Conservation (phyloP, 2,113 vertebrate genomes). For the Ia io region DNA sequence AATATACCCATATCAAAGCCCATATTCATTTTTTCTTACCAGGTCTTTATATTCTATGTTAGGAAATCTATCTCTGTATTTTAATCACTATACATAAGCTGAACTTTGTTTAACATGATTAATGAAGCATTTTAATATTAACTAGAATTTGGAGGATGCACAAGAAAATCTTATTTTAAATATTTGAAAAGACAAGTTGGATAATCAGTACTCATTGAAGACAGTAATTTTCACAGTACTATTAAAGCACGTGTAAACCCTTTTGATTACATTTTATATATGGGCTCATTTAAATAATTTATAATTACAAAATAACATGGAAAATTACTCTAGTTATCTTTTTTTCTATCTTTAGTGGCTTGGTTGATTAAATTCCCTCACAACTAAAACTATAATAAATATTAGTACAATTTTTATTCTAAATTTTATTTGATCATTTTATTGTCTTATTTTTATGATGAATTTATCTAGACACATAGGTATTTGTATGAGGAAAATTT, state of each 20-base stretch:
- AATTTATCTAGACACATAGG: neutral
- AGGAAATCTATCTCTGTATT: neutral
- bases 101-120: neutral
- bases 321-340: neutral
- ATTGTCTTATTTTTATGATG: neutral
- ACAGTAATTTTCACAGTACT: slow-evolving; percentile 39
- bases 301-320: slow-evolving; percentile 30
- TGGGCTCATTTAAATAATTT: slow-evolving; percentile 49
- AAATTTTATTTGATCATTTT: neutral
- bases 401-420: neutral
- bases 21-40: neutral
- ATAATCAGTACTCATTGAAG: slow-evolving; percentile 18
- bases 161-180: slow-evolving; percentile 31
- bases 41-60: neutral
- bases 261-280: slow-evolving; percentile 54
- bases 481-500: neutral
- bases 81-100: neutral
- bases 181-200: slow-evolving; percentile 48
- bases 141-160: neutral
- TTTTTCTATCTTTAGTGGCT: neutral
- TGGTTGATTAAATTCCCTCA: slow-evolving; percentile 32
- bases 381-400: slow-evolving; percentile 19
- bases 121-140: neutral
- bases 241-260: neutral
- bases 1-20: neutral